These are phyloP conservation scores for Drosophila neonasuta DNA, from an alignment of 2,888 invertebrate species.

Conservation along the genomic window DNA sequence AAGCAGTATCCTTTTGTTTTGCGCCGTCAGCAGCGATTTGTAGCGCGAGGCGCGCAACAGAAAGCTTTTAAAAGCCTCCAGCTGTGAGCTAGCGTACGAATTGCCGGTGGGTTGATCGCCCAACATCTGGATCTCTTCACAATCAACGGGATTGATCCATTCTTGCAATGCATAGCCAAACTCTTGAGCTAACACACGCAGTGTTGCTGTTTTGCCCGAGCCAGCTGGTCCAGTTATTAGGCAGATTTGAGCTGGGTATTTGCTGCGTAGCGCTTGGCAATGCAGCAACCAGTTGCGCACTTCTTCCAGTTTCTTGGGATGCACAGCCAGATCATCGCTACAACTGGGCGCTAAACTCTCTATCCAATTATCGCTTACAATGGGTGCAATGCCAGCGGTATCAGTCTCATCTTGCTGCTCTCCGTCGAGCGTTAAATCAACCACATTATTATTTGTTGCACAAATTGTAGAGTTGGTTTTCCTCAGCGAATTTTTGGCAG, in stretches of 20 bases:
- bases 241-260: constrained; percentile 83
- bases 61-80: constrained; percentile 89
- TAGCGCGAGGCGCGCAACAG: constrained; percentile 90
- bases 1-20: constrained; percentile 85
- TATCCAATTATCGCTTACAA: constrained; percentile 83
- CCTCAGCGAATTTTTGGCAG: not conserved
- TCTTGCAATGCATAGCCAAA: constrained; percentile 84
- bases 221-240: constrained; percentile 92
- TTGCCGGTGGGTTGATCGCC: constrained; percentile 66
- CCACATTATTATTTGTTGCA: constrained; percentile 4
- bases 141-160: constrained; percentile 92
- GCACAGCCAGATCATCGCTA: constrained; percentile 87
- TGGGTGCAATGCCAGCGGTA: not conserved
- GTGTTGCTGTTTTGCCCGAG: constrained; percentile 90
- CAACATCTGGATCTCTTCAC: constrained; percentile 83
- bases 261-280: constrained; percentile 61
- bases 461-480: constrained; percentile 13
- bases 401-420: not conserved
- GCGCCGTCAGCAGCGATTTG: constrained; percentile 77
- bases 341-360: constrained; percentile 85
- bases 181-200: constrained; percentile 86
- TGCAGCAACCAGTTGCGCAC: constrained; percentile 86
- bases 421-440: constrained; percentile 40
- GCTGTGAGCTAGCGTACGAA: constrained; percentile 84
- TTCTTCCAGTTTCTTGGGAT: constrained; percentile 89